Conservation (phyloP, 2,797 vertebrate genomes). For the Perodicticus potto region DNA sequence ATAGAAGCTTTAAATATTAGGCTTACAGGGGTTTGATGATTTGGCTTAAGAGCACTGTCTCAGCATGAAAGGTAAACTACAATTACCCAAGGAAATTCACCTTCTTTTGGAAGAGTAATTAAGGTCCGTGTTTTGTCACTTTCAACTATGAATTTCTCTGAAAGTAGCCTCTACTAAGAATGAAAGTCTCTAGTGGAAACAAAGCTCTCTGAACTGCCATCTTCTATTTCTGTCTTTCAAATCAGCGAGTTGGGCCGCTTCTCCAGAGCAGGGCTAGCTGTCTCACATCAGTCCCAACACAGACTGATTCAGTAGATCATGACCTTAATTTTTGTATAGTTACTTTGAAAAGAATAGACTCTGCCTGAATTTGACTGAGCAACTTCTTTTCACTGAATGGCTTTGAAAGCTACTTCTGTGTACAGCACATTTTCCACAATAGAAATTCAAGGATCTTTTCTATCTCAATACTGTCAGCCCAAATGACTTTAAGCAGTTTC, state of each 20-base stretch:
- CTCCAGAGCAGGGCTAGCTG: neutral
- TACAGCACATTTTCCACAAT: constrained; percentile 72
- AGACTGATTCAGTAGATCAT: constrained; percentile 70
- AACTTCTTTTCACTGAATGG: constrained; percentile 61
- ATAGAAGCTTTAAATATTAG: neutral
- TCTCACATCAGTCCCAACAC: constrained; percentile 40
- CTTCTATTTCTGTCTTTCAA: constrained; percentile 50
- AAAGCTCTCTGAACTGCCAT: constrained; percentile 55
- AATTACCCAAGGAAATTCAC: neutral
- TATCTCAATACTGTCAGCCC: constrained; percentile 72
- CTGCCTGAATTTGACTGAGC: constrained; percentile 75
- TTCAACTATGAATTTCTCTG: constrained; percentile 25
- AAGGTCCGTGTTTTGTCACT: neutral
- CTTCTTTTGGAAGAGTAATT: constrained; percentile 35
- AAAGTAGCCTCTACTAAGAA: constrained; percentile 3
- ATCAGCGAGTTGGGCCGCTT: constrained; percentile 1
- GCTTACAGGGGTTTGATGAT: neutral
- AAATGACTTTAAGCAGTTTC: constrained; percentile 74
- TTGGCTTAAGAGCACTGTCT: neutral
- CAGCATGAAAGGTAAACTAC: neutral
- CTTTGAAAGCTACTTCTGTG: constrained; percentile 73
- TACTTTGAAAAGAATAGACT: constrained; percentile 75
- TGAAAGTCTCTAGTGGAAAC: constrained; percentile 42
- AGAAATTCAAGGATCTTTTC: constrained; percentile 79
- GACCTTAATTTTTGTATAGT: constrained; percentile 73